Evolutionary conservation across 1,140 invertebrate genomes (phyloP), one percentile per base, ranked within the genome.

Genomic region (Monochamus saltuarius): DNA sequence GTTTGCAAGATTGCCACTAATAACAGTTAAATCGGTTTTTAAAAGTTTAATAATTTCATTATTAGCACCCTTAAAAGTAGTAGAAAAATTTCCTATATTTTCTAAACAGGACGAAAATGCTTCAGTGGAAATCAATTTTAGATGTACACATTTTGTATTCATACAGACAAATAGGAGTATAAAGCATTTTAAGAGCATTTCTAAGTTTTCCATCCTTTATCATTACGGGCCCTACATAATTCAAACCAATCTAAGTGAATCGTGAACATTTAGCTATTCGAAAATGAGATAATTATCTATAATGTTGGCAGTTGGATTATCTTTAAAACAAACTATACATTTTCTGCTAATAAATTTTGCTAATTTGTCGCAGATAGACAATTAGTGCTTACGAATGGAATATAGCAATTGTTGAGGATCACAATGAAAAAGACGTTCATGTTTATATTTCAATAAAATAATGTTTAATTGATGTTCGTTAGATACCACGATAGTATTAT

Each of bases 151-250:
- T 54, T 77, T 59, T 7, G 66, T 73, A 43, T 49, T 71, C 39
- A 62, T 42, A 36, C n/a, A n/a, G n/a, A n/a, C n/a, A n/a, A n/a
- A n/a, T 74, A 77, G 0, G 71, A 71, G 34, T 77, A 78, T 7
- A 81, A 7, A 78, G 3, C 59, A 43, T 55, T 78, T 78, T 16
- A 56, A 61, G 1, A 57, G 13, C 17, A 7, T 37, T 52, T n/a
- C 60, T 67, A 34, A n/a, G n/a, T n/a, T n/a, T 19, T 9, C 9
- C 42, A 29, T 10, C 64, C 59, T 13, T 65, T 50, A 37, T 58
- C 69, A 17, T 16, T 47, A 70, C 61, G 0, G 76, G 78, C 2
- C 78, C 79, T 4, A 73, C 72, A 47, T 73, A 79, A 57, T 80
- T 78, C 0, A 78, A 22, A 1, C 77, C 79, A 1, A 56, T 51